Percentiles rank a stretch among this genome's conserved stretches.
Evolutionary conservation across 2,797 vertebrate genomes (phyloP).

Genomic region (Malurus splendens): DNA sequence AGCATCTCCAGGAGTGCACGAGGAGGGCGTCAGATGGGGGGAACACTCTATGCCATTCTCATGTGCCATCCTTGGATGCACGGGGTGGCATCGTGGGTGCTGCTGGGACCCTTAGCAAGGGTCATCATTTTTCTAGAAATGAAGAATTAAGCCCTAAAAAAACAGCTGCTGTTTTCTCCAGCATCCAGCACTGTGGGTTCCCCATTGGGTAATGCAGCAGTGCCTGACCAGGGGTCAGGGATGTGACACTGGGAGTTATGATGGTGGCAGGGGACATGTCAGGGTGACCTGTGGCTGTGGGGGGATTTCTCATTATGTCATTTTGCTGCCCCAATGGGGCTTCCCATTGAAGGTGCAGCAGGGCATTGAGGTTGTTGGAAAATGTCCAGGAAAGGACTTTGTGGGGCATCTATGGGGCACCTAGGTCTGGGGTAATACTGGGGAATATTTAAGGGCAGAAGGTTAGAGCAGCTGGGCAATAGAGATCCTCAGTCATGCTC

Average conservation of each 20-base stretch:
- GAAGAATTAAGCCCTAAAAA: background rate
- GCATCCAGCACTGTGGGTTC: background rate
- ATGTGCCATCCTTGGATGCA: background rate
- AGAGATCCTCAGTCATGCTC: background rate
- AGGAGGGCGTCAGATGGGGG: background rate
- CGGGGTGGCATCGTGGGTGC: rapidly evolving
- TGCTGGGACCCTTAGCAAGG: background rate
- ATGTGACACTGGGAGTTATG: background rate
- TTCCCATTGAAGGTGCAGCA: background rate
- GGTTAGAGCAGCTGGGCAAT: background rate
- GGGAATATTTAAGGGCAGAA: background rate
- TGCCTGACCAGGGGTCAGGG: background rate
- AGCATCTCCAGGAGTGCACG: rapidly evolving
- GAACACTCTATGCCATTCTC: background rate
- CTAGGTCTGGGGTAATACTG: background rate
- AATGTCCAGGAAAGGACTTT: background rate
- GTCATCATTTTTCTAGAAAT: background rate
- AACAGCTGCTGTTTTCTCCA: background rate
- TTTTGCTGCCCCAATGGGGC: background rate
- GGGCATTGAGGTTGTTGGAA: background rate
- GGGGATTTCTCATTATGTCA: rapidly evolving
- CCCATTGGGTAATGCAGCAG: background rate
- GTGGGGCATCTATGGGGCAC: rapidly evolving
- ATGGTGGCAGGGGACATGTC: rapidly evolving
- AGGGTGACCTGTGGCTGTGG: background rate